Evolutionary conservation across 1,140 invertebrate genomes (phyloP).

Genomic region (Drosophila nasuta): DNA sequence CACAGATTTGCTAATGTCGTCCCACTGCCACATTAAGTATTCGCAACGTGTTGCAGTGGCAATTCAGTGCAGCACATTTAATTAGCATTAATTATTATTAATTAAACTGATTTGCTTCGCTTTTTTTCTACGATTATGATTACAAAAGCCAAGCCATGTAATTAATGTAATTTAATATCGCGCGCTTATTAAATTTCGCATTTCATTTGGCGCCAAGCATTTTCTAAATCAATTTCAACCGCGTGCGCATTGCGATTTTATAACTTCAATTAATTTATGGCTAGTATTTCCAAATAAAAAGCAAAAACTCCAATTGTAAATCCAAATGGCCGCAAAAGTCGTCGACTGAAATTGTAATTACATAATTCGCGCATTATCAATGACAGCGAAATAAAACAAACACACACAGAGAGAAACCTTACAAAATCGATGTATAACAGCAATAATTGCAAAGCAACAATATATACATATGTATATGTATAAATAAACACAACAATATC

Average conservation of each 20-base stretch:
- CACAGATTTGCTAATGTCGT: too few species aligned
- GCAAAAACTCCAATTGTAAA: neutral
- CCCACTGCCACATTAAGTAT: neutral
- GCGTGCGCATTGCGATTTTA: conserved; percentile 73
- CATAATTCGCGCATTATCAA: conserved; percentile 82
- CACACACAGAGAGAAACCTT: conserved; percentile 5
- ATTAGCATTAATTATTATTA: neutral
- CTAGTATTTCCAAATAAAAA: conserved; percentile 51
- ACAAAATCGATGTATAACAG: conserved; percentile 37
- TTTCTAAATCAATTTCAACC: conserved; percentile 82
- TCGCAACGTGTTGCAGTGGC: neutral
- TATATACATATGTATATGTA: conserved; percentile 11
- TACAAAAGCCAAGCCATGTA: conserved; percentile 22
- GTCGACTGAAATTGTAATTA: conserved; percentile 65
- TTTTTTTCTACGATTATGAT: conserved; percentile 10
- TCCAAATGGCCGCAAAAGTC: conserved; percentile 19
- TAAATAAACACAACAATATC: conserved; percentile 43
- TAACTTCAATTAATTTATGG: conserved; percentile 70
- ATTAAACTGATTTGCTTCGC: conserved; percentile 7
- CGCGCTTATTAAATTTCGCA: conserved; percentile 46
- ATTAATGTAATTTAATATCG: conserved; percentile 44
- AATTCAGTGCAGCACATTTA: neutral
- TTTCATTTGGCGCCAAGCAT: conserved; percentile 38
- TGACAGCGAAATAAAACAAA: conserved; percentile 48
- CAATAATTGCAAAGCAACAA: conserved; percentile 30